Conservation (phyloP, 2,888 invertebrate genomes). For the Sclerodermus sp. region DNA sequence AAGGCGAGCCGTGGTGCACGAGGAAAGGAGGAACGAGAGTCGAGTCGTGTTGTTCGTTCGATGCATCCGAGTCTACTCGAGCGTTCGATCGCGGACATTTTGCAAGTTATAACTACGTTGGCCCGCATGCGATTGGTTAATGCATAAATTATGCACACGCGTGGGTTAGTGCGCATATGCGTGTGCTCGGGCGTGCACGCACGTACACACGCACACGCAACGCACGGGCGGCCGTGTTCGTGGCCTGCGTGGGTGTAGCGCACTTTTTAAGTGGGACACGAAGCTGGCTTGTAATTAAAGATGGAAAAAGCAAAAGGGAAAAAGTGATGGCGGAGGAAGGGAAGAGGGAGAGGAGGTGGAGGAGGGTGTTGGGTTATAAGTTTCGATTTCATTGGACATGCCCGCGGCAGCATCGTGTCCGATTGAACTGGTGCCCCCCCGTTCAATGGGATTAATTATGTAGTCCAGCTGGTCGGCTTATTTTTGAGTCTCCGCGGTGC, state of each 20-base stretch:
- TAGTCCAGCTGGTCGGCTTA: conserved; percentile 4
- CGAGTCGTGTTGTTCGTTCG: not conserved
- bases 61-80: not conserved
- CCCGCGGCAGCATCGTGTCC: not conserved
- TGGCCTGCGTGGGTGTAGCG: not conserved
- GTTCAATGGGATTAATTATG: conserved; percentile 7
- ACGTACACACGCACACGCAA: not conserved
- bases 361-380: not conserved
- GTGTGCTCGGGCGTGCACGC: not conserved
- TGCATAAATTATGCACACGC: conserved; percentile 9
- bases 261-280: conserved; percentile 22
- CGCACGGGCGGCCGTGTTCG: not conserved
- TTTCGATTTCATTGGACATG: not conserved
- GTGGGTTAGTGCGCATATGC: not conserved
- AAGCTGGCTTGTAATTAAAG: conserved; percentile 1
- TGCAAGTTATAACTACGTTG: not conserved
- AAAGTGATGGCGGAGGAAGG: too few relatives aligned
- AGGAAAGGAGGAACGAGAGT: too few relatives aligned
- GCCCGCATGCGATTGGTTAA: conserved; percentile 3
- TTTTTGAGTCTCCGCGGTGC: too few relatives aligned
- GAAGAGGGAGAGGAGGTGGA: not conserved
- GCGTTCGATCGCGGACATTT: too few relatives aligned
- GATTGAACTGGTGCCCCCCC: conserved; percentile 2
- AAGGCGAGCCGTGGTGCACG: too few relatives aligned
- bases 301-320: not conserved